Base-by-base conservation (phyloP, 2,113 vertebrate species). In the Odontophorus gujanensis region DNA sequence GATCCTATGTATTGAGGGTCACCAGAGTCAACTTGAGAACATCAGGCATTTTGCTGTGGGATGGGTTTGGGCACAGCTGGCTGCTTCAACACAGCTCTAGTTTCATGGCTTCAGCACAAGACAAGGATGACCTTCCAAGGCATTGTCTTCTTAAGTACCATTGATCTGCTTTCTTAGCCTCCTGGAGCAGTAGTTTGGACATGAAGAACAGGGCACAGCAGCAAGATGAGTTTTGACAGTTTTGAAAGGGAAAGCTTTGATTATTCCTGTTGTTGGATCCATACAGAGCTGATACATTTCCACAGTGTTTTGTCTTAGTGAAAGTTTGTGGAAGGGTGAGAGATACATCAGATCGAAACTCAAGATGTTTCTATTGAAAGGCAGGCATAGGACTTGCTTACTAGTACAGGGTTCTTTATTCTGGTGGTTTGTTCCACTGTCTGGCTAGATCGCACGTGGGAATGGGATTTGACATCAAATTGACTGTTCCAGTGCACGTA, bases 381-480 rank as follows among this genome's bases (percentile, higher is more conserved):
- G 55, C 67, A 77, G 61, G 30, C 20, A 13, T 25, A 63, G 30
- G 24, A 20, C 51, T 90, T 51, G n/a, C 13, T 78, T 86, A 53
- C 34, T 72, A 43, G 42, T 36, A 78, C 61, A 48, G 9, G 7
- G 18, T 45, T 90, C 67, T 90, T 74, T 55, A 67, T 9, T 28
- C 34, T 48, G 71, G 22, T 67, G 4, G 0, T 16, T 91, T 87
- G 42, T 51, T 82, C 40, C 40, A 2, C 32, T 61, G 0, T 68
- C 28, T 79, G 28, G 10, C 4, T 7, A 57, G 79, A 81, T 94
- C 76, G 74, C 38, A 12, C 28, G 18, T 53, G 63, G 40, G 11
- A 80, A 22, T 30, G 73, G 36, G 61, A 59, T 93, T 68, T 57
- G 57, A 81, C 73, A 86, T 72, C 79, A 55, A 78, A 67, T 8